Evolutionary conservation across 2,888 invertebrate species (phyloP).

Genomic region (Nudaria mundana): DNA sequence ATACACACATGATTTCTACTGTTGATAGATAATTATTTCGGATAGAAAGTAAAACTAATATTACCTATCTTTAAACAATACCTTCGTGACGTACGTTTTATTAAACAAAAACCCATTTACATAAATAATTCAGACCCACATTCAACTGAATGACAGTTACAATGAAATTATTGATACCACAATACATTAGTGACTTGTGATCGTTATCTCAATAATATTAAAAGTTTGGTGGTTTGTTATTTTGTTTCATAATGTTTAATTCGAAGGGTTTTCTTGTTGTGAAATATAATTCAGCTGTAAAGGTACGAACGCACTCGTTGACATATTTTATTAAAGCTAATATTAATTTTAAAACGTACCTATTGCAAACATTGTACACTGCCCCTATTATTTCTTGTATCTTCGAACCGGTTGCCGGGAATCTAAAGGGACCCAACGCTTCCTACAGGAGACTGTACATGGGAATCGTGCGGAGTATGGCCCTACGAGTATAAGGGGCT

Average conservation of each 20-base stretch:
- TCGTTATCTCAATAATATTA: conserved; percentile 48
- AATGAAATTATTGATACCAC: conserved; percentile 50
- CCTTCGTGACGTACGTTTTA: conserved; percentile 37
- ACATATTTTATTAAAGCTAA: no score
- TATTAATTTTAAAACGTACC: no score
- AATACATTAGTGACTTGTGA: conserved; percentile 41
- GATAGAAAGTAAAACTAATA: conserved; percentile 26
- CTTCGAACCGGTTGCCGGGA: no score
- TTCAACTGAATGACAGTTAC: conserved; percentile 35
- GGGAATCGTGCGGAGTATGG: no score
- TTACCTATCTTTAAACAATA: conserved; percentile 32
- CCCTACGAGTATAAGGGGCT: no score
- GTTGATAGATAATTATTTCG: no score
- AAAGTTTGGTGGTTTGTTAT: conserved; percentile 38
- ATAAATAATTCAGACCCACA: conserved; percentile 45
- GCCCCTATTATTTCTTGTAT: no score
- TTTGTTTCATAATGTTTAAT: conserved; percentile 39
- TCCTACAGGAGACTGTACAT: no score
- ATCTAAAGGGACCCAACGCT: no score
- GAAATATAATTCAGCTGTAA: neutral
- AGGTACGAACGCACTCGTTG: neutral
- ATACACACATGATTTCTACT: no score
- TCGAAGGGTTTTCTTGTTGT: conserved; percentile 2
- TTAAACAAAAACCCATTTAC: conserved; percentile 51
- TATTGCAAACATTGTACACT: no score